Conservation (phyloP, 2,113 vertebrate genomes). For the Mirza zaza region DNA sequence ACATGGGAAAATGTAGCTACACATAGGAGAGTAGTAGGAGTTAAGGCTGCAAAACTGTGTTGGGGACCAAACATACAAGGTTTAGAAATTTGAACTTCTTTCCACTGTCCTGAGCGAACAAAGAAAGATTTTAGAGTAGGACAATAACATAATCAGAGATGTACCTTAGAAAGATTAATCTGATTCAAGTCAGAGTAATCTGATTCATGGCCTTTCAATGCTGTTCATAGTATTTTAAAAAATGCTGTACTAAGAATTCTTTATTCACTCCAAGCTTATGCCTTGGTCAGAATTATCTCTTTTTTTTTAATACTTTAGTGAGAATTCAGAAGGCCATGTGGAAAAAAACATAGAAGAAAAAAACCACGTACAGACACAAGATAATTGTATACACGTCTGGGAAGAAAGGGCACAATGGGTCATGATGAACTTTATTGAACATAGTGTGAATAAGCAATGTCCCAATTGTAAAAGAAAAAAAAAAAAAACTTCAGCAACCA, state of each 20-base stretch:
- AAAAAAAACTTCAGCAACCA: not conserved
- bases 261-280: constrained; percentile 10
- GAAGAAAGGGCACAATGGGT: constrained; percentile 66
- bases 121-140: not conserved
- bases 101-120: not conserved
- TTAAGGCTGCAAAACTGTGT: constrained; percentile 27
- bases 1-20: not conserved
- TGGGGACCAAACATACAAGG: not conserved
- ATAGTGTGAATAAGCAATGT: constrained; percentile 48
- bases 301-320: constrained; percentile 40
- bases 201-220: constrained; percentile 1
- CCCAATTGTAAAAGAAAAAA: constrained; percentile 19
- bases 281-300: constrained; percentile 48
- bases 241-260: constrained; percentile 24
- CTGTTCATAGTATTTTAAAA: not conserved
- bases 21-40: not conserved
- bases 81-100: constrained; percentile 51
- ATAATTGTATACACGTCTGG: constrained; percentile 56
- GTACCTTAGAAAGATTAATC: constrained; percentile 44
- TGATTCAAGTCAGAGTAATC: constrained; percentile 21
- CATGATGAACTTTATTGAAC: constrained; percentile 55
- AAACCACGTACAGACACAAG: constrained; percentile 33
- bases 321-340: constrained; percentile 55
- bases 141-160: constrained; percentile 18
- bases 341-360: constrained; percentile 41